Base-by-base conservation (phyloP, 2,797 vertebrate genomes). In the Sciurus carolinensis region DNA sequence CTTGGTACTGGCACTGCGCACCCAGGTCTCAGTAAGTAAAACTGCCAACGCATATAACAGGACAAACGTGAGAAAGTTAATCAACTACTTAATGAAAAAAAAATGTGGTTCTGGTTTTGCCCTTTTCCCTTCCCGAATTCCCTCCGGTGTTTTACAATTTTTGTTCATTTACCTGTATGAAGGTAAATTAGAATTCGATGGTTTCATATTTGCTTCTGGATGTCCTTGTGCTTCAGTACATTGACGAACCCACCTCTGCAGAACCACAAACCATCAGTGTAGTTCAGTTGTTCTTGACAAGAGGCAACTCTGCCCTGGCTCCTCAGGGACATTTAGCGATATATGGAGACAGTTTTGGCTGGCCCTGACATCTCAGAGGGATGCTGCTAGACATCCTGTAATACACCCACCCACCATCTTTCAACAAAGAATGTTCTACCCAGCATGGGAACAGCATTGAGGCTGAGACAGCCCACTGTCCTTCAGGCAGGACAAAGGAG, bases 1-100 rank as follows among this genome's bases (percentile, higher is more conserved):
- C 6, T 5, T 5, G 12, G 20, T 28, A 8, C 20, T 26, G n/a
- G 26, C 22, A 57, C 18, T 26, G 3, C 0, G 3, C 14, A 52
- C 33, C 18, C 24, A 1, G 0, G 22, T 52, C 73, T 79, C 24
- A 52, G 42, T 52, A 36, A 64, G 72, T 7, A 3, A 28, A 54
- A 28, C 22, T 26, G 5, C 39, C 5, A 47, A 28, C 20, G 50
- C 10, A 15, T 26, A 52, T 47, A 91, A 69, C 14, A 24, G 1
- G 13, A 52, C 10, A 26, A 69, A 79, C 10, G 36, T 1, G 28
- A 24, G n/a, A 22, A 79, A 39, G 57, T 67, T 1, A 67, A 36
- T 59, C 44, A 47, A 81, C 77, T 22, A 59, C 69, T 67, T 66
- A 76, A 17, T 10, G 39, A 64, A 22, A 83, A 94, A 86, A 64